Base-by-base conservation (phyloP, 1,140 invertebrate genomes). In the Uloborus diversus region DNA sequence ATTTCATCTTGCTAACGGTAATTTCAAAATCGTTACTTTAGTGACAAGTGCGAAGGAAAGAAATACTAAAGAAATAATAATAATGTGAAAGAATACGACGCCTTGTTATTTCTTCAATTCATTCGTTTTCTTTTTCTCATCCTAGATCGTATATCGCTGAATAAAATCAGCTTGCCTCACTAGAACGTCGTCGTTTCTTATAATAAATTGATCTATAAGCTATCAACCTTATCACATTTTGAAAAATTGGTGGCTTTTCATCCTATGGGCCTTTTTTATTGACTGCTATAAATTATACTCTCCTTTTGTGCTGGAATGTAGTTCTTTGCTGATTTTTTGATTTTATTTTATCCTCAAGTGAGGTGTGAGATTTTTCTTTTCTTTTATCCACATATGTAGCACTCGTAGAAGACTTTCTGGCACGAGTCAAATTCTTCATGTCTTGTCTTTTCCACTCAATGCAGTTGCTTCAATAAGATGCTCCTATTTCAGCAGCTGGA, bases 141-240 rank as follows among this genome's bases (percentile, higher is more conserved):
- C 51, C 62, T 62, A 49, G 70, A 61, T 73, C 70, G 28, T 73
- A 73, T 73, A 73, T 73, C 57, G 70, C 53, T 73, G 70, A 73
- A 73, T 73, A 73, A 62, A 73, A 73, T 73, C 70, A 73, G 70
- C 70, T 73, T 51, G 27, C 33, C 28, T 56, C 56, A 37, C 56
- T 23, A 47, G 57, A 62, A 62, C 20, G 66, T 47, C 20, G 66
- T 47, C 56, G 70, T 73, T 73, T 62, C 57, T 49, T 62, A 57
- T 73, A 73, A 73, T 73, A 73, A 73, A 73, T 73, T 73, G 70
- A 73, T 73, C 70, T 73, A 73, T 73, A 73, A 62, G 70, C 70
- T 62, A 73, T 73, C 70, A 73, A 62, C 56, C 70, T 73, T 73
- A 73, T 73, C 70, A 62, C 37, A 62, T 73, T 73, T 73, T 73